Conservation (phyloP, 2,113 vertebrate species). For the Centrocercus urophasianus region DNA sequence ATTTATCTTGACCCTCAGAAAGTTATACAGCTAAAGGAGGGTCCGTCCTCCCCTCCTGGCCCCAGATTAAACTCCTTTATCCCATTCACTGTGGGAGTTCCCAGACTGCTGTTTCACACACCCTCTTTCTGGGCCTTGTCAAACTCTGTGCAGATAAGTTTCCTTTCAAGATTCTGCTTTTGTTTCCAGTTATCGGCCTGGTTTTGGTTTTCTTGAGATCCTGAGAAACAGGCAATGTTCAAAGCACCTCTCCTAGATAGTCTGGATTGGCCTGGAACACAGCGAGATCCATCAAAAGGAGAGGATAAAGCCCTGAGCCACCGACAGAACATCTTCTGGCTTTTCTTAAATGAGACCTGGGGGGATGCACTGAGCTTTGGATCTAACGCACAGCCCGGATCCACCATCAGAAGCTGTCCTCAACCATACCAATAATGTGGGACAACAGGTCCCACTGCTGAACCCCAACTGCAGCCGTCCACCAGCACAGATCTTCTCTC, state of each 20-base stretch:
- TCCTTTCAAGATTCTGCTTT: slow-evolving; percentile 35
- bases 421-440: accelerated
- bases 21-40: accelerated
- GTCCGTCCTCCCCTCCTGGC: not conserved
- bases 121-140: not conserved
- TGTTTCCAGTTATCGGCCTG: not conserved
- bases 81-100: not conserved
- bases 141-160: not conserved
- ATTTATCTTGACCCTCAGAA: not conserved
- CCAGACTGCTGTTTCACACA: not conserved
- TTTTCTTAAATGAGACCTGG: not conserved
- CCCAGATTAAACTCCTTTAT: not conserved
- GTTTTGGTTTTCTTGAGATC: not conserved
- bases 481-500: not conserved
- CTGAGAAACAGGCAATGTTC: not conserved
- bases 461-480: not conserved
- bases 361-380: not conserved
- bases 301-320: not conserved
- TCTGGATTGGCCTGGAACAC: not conserved
- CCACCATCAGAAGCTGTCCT: not conserved
- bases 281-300: not conserved
- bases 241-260: not conserved
- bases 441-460: not conserved
- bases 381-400: not conserved
- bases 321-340: not conserved